A percentile compares a stretch with the other conserved stretches of the same genome.
These are phyloP conservation scores for Disparrhopalites patrizii DNA, from an alignment of 2,888 invertebrate species.

Conservation along the genomic window DNA sequence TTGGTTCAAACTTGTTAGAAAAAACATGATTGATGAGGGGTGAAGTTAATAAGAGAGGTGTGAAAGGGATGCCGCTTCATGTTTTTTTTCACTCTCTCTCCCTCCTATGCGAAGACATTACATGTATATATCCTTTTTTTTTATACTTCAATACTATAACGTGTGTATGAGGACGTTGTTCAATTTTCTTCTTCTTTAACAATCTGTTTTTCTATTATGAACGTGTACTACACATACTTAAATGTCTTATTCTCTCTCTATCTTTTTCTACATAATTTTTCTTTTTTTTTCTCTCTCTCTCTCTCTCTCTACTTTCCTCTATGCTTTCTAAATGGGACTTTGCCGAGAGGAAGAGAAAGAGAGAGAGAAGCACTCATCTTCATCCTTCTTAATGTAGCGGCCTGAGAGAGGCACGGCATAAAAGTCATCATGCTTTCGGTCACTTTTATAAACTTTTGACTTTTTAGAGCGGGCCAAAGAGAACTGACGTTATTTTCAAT, in stretches of 20 bases:
- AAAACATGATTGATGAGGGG: conserved; percentile 30
- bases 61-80: conserved; percentile 28
- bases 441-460: conserved; percentile 9
- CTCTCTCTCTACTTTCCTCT: not conserved
- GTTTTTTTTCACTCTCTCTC: conserved; percentile 11
- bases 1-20: conserved; percentile 14
- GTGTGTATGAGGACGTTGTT: no score
- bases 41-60: conserved; percentile 30
- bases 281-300: conserved; percentile 1
- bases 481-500: conserved; percentile 6
- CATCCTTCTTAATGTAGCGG: not conserved
- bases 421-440: conserved; percentile 9
- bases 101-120: no score
- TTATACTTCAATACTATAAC: no score
- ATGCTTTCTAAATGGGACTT: not conserved
- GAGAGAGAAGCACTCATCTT: not conserved
- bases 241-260: conserved; percentile 11
- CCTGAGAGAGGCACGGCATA: no score
- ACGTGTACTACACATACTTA: conserved; percentile 9
- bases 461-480: no score
- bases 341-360: not conserved
- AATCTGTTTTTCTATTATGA: conserved; percentile 11
- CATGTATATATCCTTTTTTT: no score
- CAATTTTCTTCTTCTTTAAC: conserved; percentile 7
- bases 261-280: not conserved